Evolutionary conservation across 2,113 vertebrate species (phyloP).

Genomic region (human): DNA sequence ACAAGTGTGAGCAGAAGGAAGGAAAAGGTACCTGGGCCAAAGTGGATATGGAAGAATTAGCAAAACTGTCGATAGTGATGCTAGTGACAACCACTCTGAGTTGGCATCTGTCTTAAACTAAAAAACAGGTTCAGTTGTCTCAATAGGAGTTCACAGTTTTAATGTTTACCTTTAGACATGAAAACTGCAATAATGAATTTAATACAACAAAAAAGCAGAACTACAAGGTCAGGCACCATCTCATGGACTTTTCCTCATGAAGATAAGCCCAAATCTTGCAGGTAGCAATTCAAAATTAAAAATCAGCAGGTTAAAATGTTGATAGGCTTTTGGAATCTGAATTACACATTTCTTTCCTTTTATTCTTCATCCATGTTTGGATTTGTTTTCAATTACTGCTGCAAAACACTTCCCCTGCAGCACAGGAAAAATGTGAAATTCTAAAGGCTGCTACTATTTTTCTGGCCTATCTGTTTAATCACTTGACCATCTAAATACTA

Average conservation of each 20-base stretch:
- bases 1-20: too few relatives aligned
- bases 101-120: neutral
- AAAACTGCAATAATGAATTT: neutral
- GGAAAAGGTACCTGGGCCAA: neutral
- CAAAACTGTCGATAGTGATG: neutral
- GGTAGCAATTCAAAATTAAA: neutral
- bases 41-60: neutral
- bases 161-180: neutral
- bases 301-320: neutral
- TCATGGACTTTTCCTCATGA: neutral
- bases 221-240: neutral
- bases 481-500: slow-evolving; percentile 53
- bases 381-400: slow-evolving; percentile 42
- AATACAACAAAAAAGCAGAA: neutral
- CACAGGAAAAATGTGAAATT: neutral
- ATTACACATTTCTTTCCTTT: neutral
- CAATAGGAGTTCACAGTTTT: neutral
- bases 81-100: neutral
- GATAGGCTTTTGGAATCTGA: neutral
- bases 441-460: slow-evolving; percentile 8
- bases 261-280: neutral
- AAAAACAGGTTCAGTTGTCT: neutral
- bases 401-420: slow-evolving; percentile 9
- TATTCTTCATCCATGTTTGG: neutral
- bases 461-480: slow-evolving; percentile 54